phyloP scores from a whole-genome alignment of 2,113 vertebrate species.

The Prolemur simus region DNA sequence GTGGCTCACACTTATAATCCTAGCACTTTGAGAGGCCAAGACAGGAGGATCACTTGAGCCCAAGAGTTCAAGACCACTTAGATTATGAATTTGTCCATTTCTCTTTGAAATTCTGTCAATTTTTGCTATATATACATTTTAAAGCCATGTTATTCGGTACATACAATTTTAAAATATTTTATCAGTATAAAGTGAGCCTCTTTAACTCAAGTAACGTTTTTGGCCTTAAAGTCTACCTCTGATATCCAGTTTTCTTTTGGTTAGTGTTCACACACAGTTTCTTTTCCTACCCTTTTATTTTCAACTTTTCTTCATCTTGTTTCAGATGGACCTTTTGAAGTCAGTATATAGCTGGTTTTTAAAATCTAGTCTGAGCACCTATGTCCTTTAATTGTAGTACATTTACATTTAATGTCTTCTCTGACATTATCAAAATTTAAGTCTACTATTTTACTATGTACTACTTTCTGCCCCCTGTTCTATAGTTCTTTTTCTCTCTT shows the following conservation, averaged over 20 bases:
- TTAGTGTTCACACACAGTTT: background rate
- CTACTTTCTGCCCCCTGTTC: background rate
- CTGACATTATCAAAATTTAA: background rate
- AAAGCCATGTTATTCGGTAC: background rate
- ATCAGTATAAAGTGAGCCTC: background rate
- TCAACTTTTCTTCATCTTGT: background rate
- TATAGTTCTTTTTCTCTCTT: background rate
- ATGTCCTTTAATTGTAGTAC: background rate
- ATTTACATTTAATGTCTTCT: background rate
- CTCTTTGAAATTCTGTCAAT: background rate
- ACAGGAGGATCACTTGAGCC: too few relatives aligned
- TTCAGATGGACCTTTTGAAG: background rate
- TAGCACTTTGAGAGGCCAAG: too few relatives aligned
- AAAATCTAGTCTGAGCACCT: background rate
- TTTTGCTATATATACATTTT: background rate
- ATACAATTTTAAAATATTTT: background rate
- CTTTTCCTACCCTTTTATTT: conserved; percentile 5
- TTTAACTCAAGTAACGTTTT: background rate
- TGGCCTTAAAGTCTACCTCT: background rate
- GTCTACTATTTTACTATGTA: background rate
- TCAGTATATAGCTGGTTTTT: background rate
- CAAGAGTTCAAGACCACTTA: background rate
- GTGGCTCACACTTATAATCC: too few relatives aligned
- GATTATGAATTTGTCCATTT: background rate
- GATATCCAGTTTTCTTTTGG: background rate